Evolutionary conservation across 2,113 vertebrate genomes (phyloP), one percentile per base, ranked within the genome.

Genomic region (Canis aureus): DNA sequence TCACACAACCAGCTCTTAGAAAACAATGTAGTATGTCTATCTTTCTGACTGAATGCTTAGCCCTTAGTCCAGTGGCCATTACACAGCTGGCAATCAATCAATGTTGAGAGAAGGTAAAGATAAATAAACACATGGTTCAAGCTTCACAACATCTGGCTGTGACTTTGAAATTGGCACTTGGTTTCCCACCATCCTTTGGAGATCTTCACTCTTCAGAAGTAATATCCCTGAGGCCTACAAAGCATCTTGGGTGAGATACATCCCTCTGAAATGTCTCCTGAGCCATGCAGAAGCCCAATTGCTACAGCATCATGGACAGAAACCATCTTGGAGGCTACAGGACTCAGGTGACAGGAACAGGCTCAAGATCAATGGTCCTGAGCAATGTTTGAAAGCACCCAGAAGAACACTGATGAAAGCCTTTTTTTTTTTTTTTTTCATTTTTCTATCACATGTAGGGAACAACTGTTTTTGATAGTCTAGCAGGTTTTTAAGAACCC

Each of bases 261-360:
- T 29, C 1, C 12, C 29, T 93, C 35, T 69, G 64, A 85, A 80
- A 62, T 5, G 43, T 32, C 2, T 29, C n/a, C 53, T 51, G 13
- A 66, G 13, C 38, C 4, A 1, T 15, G 0, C 11, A 13, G 29
- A 51, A 9, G 9, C 43, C 12, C n/a, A 59, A 2, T 0, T 0
- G 0, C 57, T 60, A 9, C 4, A 76, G 49, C 11, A 9, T 38
- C 23, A 3, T 12, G 19, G 60, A 23, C 59, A 35, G 29, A 95
- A 91, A 62, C 5, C 10, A 12, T 11, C 23, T 83, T 20, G n/a
- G 53, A 86, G 16, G 64, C 38, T 35, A 27, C 20, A 59, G 59
- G 9, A 16, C 4, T 2, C 11, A 22, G 10, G 11, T 43, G 23
- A 4, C 43, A 43, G 1, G 22, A 20, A 53, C 11, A 38, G 38